Conservation (phyloP, 2,888 invertebrate genomes). For the Microplitis deprimator region DNA sequence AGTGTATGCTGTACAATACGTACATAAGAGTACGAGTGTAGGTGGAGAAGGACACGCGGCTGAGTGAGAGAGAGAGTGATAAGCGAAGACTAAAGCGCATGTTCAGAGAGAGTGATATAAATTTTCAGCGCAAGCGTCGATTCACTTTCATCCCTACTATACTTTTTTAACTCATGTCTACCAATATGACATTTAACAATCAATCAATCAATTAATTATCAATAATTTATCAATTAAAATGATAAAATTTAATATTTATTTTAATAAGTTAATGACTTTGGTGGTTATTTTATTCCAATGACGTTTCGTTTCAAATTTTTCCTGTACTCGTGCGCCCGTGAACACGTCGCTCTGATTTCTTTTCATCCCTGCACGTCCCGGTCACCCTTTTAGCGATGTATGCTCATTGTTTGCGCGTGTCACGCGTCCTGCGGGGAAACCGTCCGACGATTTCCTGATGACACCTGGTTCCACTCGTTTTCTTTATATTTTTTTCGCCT, state of each 20-base stretch:
- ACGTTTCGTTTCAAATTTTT: conserved; percentile 1
- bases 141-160: conserved; percentile 53
- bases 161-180: conserved; percentile 22
- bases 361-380: conserved; percentile 17
- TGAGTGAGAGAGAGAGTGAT: conserved; percentile 21
- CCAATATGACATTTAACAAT: neutral
- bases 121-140: conserved; percentile 63
- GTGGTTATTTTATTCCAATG: neutral
- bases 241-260: neutral
- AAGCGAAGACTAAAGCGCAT: conserved; percentile 45
- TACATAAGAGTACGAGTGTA: neutral
- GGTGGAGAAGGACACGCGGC: neutral
- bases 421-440: conserved; percentile 65
- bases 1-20: conserved; percentile 25
- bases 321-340: neutral
- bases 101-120: conserved; percentile 39
- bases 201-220: conserved; percentile 5
- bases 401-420: conserved; percentile 66
- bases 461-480: conserved; percentile 62
- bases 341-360: conserved; percentile 24
- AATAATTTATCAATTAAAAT: conserved; percentile 4
- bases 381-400: conserved; percentile 41
- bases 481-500: conserved; percentile 50
- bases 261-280: conserved; percentile 3
- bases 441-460: conserved; percentile 64